Base-by-base conservation (phyloP, 2,113 vertebrate genomes). In the Antechinus flavipes region DNA sequence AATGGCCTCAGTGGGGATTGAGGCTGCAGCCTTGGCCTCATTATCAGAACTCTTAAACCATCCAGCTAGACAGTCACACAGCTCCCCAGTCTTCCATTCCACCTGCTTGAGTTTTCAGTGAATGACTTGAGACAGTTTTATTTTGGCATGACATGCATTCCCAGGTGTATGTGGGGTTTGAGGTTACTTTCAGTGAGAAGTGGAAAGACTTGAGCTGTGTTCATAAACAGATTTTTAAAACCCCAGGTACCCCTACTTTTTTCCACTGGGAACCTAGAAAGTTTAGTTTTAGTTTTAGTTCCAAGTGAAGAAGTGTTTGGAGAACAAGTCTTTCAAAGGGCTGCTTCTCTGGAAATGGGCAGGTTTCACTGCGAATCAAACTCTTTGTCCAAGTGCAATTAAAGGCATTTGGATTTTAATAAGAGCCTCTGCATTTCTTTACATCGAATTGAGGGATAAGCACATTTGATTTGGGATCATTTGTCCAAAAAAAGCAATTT, bases 401-500 rank as follows among this genome's bases (percentile, higher is more conserved):
- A 1, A 92, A 95, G n/a, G 30, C 54, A 97, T 95, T 97, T 97
- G 95, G 42, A 91, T 24, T 53, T 95, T 93, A 94, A 93, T 91
- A 95, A 52, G 56, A 91, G 10, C 22, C 35, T 92, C 91, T 96
- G 93, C 14, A 93, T 94, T 97, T 93, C 8, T 49, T 97, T 55
- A 54, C 22, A 91, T 95, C 91, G 96, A 93, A 91, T 42, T 91
- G 90, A 94, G 94, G 55, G 10, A 10, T 93, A 94, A 89, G 16
- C 9, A 94, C 93, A 55, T 68, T 56, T 94, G 22, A 53, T 42
- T 93, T 96, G 94, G 95, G 95, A 90, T 95, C 90, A 95, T 91
- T 47, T 91, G 42, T 95, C 97, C 93, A 97, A 96, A 94, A 97
- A 91, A 95, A 54, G 16, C 42, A 76, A 92, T 94, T 96, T 95